Base-by-base conservation (phyloP, 2,797 vertebrate species). In the Steatocranus sp. region DNA sequence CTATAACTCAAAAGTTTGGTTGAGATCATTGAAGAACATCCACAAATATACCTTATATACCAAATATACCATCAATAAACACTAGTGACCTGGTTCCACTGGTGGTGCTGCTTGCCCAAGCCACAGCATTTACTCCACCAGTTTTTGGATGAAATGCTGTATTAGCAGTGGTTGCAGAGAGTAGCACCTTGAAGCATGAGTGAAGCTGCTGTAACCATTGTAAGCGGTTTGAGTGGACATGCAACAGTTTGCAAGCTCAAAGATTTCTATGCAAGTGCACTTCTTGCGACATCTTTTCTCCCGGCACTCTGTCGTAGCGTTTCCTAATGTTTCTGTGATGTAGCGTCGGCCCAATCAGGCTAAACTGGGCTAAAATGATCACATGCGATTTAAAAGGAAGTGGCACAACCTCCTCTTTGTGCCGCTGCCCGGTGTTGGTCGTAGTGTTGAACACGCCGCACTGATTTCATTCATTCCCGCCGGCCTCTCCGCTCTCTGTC, bases 391-490 rank as follows among this genome's bases (percentile, higher is more conserved):
- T 68, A 75, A 84, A 83, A 79, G 78, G 73, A 81, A 53, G 54
- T 6, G 56, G 61, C 51, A 27, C 80, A 1, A 15, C 18, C 76
- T 20, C 23, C 14, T n/a, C 74, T 78, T 85, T 88, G 73, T 89
- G 81, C 84, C 49, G 78, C 80, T 3, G 79, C 50, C 63, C 2
- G 15, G 15, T 48, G 74, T 86, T 43, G 12, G 54, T 7, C 9
- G 50, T n/a, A 1, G 5, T 54, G 23, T 85, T 85, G 75, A 83
- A 76, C 79, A 80, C 3, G 38, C 75, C 4, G 11, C 46, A 5
- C 48, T 79, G 86, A 87, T 93, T 93, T 83, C 77, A 88, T 90
- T 88, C 89, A 80, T 81, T 85, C 81, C 84, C 34, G 23, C 78
- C 82, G 78, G 89, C 82, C 88, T 34, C 14, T 12, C 61, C 11